A percentile compares a stretch with the other conserved stretches of the same genome.
These are phyloP conservation scores for Solenodon paradoxus DNA, from an alignment of 2,113 vertebrate species.

Conservation along the genomic window DNA sequence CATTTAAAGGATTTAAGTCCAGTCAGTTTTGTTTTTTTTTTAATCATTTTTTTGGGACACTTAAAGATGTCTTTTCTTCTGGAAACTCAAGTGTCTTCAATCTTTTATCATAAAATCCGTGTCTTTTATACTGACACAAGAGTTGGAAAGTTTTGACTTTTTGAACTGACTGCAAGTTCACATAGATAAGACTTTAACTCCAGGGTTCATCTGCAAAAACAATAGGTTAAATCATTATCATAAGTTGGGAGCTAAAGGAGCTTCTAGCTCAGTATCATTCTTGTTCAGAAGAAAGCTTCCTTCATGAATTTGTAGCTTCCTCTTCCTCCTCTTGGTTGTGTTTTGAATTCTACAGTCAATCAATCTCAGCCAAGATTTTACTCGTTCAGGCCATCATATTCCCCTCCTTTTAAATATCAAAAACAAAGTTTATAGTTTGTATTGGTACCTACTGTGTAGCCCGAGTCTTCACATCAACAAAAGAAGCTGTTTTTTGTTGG, in stretches of 20 bases:
- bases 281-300: background rate
- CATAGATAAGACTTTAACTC: background rate
- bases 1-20: background rate
- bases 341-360: background rate
- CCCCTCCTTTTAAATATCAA: background rate
- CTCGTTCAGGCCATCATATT: rapidly evolving
- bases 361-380: background rate
- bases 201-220: background rate
- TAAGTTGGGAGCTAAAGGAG: background rate
- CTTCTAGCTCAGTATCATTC: background rate
- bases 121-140: background rate
- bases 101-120: background rate
- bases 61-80: background rate
- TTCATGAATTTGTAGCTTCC: background rate
- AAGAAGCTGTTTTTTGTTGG: background rate
- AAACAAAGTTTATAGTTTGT: background rate
- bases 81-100: background rate
- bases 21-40: background rate
- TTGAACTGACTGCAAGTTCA: background rate
- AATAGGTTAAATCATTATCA: background rate
- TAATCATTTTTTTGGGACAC: background rate
- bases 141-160: background rate
- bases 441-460: background rate
- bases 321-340: background rate
- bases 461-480: background rate